A percentile compares a stretch with the other conserved stretches of the same genome.
Conservation (phyloP, 2,888 invertebrate genomes). For the Polylopha cassiicola region DNA sequence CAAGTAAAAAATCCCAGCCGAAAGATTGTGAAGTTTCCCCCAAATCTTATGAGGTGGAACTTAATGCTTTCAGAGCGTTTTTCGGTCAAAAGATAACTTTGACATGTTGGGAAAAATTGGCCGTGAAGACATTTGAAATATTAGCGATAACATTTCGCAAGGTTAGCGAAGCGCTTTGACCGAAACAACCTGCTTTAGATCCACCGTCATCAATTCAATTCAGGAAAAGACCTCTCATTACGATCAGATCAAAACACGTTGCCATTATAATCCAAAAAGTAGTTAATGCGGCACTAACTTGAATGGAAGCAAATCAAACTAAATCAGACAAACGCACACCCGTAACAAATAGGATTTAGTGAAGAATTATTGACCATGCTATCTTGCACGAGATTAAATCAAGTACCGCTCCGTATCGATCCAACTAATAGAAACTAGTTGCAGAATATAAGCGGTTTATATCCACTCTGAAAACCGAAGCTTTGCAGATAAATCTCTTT, state of each 20-base stretch:
- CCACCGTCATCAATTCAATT: too few relatives aligned
- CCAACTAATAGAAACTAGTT: slow-evolving; percentile 38
- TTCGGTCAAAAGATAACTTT: slow-evolving; percentile 7
- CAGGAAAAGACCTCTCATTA: too few relatives aligned
- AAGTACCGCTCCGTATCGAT: slow-evolving; percentile 55
- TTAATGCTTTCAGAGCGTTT: slow-evolving; percentile 13
- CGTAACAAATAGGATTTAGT: slow-evolving; percentile 49
- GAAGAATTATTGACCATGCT: slow-evolving; percentile 49
- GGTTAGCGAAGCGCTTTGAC: too few relatives aligned
- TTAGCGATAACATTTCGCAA: too few relatives aligned
- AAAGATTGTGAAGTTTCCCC: slow-evolving; percentile 44
- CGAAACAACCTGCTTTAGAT: too few relatives aligned
- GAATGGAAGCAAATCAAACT: slow-evolving; percentile 13
- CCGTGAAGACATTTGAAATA: too few relatives aligned
- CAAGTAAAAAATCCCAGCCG: slow-evolving; percentile 49
- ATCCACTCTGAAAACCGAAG: too few relatives aligned
- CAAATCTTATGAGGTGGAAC: slow-evolving; percentile 20
- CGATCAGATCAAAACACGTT: too few relatives aligned
- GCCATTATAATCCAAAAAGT: too few relatives aligned
- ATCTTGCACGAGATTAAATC: slow-evolving; percentile 55
- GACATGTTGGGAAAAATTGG: slow-evolving; percentile 3
- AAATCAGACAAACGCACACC: slow-evolving; percentile 27
- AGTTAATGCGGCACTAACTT: too few relatives aligned
- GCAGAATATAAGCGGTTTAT: not conserved
- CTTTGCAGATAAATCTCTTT: too few relatives aligned